phyloP scores from a whole-genome alignment of 2,888 invertebrate genomes.

The Herminia tarsipennalis region DNA sequence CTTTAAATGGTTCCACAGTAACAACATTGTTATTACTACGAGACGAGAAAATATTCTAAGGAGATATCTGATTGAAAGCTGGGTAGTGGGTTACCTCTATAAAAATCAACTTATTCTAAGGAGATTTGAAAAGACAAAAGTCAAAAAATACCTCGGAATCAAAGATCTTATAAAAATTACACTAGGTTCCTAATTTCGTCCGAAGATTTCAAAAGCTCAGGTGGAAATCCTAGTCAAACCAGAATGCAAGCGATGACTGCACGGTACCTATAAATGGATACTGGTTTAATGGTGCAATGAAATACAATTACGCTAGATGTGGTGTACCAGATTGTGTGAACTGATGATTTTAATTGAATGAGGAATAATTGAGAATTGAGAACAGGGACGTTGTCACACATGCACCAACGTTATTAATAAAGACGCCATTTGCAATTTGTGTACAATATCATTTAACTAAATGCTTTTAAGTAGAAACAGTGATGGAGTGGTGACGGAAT shows the following conservation, averaged over 20 bases:
- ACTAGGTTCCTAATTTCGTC: too few relatives aligned
- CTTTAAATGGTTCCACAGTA: too few relatives aligned
- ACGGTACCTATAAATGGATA: slow-evolving; percentile 43
- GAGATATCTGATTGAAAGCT: too few relatives aligned
- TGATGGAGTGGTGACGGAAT: too few relatives aligned
- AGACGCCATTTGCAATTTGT: neutral
- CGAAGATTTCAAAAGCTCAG: neutral
- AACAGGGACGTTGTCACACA: slow-evolving; percentile 8
- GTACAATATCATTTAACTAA: neutral
- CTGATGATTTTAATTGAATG: slow-evolving; percentile 28
- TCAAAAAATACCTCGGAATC: too few relatives aligned
- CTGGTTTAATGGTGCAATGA: slow-evolving; percentile 32
- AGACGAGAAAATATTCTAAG: too few relatives aligned
- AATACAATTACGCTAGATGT: slow-evolving; percentile 24
- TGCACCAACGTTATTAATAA: neutral
- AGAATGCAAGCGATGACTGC: slow-evolving; percentile 37
- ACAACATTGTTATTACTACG: too few relatives aligned
- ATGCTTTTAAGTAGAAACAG: neutral
- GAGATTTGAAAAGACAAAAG: too few relatives aligned
- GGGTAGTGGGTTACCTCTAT: too few relatives aligned
- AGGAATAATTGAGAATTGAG: slow-evolving; percentile 36
- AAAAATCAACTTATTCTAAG: too few relatives aligned
- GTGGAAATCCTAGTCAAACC: slow-evolving; percentile 9
- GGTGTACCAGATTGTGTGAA: slow-evolving; percentile 6
- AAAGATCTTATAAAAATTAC: too few relatives aligned